A percentile compares a stretch with the other conserved stretches of the same genome.
These are phyloP conservation scores for Esox niger DNA, from an alignment of 2,113 vertebrate species.

Conservation along the genomic window DNA sequence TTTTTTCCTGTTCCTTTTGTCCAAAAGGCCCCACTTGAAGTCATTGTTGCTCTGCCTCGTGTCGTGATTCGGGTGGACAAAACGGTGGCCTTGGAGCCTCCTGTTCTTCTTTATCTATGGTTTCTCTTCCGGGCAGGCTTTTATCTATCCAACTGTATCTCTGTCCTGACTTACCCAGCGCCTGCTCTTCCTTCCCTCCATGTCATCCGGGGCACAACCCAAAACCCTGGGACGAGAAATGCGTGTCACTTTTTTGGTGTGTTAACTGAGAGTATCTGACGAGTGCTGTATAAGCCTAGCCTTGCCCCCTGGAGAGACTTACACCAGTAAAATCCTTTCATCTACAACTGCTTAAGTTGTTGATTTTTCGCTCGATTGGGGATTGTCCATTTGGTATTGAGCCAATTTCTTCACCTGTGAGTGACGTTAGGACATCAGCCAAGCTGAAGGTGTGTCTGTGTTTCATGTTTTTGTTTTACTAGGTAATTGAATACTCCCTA, in stretches of 20 bases:
- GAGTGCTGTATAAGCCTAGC: too few species aligned
- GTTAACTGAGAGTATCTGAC: not conserved
- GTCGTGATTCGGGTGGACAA: not conserved
- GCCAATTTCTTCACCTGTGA: too few species aligned
- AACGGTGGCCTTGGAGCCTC: not conserved
- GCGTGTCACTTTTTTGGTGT: too few species aligned
- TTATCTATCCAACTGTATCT: conserved; percentile 3
- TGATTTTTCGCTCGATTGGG: too few species aligned
- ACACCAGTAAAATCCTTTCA: too few species aligned
- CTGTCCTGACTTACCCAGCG: not conserved
- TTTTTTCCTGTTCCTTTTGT: not conserved
- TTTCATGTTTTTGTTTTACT: too few species aligned
- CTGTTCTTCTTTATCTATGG: not conserved
- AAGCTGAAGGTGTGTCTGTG: too few species aligned
- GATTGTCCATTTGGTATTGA: too few species aligned
- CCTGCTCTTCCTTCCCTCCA: not conserved
- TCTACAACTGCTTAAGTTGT: too few species aligned
- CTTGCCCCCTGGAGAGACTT: too few species aligned
- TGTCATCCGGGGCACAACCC: not conserved
- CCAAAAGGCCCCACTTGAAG: not conserved
- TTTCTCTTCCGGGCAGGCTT: conserved; percentile 1
- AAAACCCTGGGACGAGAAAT: not conserved
- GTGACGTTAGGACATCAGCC: too few species aligned
- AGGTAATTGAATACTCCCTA: too few species aligned
- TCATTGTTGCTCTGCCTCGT: not conserved